Percentiles rank a stretch among this genome's conserved stretches.
These are phyloP conservation scores for Saxidomus purpurata DNA, from an alignment of 1,140 invertebrate species.

Conservation along the genomic window DNA sequence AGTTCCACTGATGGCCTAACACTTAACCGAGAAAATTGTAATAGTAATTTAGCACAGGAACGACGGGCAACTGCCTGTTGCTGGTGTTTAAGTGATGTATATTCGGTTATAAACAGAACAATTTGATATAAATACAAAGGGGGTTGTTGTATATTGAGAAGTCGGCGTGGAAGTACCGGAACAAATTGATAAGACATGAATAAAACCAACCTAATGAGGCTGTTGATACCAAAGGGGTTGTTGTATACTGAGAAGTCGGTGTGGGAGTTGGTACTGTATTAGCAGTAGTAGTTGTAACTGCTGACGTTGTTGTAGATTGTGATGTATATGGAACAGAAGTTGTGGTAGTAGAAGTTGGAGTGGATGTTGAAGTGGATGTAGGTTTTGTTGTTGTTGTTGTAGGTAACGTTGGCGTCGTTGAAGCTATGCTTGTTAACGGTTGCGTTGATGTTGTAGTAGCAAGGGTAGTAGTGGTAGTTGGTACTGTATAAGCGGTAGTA, in stretches of 20 bases:
- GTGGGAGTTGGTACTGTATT: neutral
- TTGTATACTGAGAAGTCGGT: neutral
- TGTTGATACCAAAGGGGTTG: neutral
- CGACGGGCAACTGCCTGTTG: too few species aligned
- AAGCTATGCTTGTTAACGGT: neutral
- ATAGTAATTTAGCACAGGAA: too few species aligned
- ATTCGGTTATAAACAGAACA: too few species aligned
- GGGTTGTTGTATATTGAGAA: neutral
- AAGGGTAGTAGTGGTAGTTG: neutral
- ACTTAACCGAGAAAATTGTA: too few species aligned
- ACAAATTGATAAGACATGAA: too few species aligned
- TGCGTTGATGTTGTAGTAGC: neutral
- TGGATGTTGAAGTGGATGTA: neutral
- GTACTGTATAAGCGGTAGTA: neutral
- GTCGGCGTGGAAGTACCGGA: neutral
- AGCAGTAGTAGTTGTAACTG: neutral
- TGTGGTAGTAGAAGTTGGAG: neutral
- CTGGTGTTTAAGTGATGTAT: too few species aligned
- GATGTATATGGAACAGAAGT: neutral
- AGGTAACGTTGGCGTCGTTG: neutral
- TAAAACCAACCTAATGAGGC: too few species aligned
- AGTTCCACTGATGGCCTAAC: too few species aligned
- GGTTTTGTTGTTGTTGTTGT: neutral
- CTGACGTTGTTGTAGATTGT: neutral
- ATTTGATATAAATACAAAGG: too few species aligned